These are phyloP conservation scores for Calephelis nemesis DNA, from an alignment of 1,140 invertebrate species.

Conservation along the genomic window DNA sequence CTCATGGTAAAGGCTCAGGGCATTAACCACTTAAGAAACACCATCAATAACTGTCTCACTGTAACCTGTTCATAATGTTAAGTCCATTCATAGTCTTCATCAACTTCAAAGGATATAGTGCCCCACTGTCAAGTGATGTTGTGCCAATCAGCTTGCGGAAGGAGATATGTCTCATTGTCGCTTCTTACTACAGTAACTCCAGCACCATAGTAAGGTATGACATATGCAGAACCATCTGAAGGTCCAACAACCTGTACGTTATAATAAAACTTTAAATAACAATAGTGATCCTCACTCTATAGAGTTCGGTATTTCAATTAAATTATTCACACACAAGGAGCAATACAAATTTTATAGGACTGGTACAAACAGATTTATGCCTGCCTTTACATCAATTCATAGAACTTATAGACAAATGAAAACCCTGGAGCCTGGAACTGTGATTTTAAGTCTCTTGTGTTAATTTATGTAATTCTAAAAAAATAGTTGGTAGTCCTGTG, in stretches of 20 bases:
- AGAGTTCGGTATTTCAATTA: too few relatives aligned
- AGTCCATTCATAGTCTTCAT: slow-evolving; percentile 74
- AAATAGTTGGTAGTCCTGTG: too few relatives aligned
- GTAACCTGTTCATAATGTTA: slow-evolving; percentile 40
- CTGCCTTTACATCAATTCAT: too few relatives aligned
- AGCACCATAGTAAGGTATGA: slow-evolving; percentile 96
- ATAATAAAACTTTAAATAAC: slow-evolving; percentile 1
- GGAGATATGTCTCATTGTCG: slow-evolving; percentile 91
- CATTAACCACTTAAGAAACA: slow-evolving; percentile 10
- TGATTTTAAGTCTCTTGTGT: too few relatives aligned
- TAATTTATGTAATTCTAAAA: too few relatives aligned
- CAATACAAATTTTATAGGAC: too few relatives aligned
- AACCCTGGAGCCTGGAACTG: too few relatives aligned
- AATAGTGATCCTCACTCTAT: too few relatives aligned
- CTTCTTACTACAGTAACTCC: slow-evolving; percentile 89
- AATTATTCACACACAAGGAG: too few relatives aligned
- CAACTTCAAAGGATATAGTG: slow-evolving; percentile 62
- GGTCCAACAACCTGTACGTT: slow-evolving; percentile 86
- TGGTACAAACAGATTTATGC: too few relatives aligned
- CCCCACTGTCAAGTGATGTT: slow-evolving; percentile 77
- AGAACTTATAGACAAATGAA: too few relatives aligned
- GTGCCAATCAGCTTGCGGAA: slow-evolving; percentile 90
- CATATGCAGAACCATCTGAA: slow-evolving; percentile 97
- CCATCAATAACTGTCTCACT: slow-evolving; percentile 20
- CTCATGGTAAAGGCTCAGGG: too few relatives aligned